Evolutionary conservation across 2,888 invertebrate genomes (phyloP), one percentile per base, ranked within the genome.

Genomic region (Oscheius sp.): DNA sequence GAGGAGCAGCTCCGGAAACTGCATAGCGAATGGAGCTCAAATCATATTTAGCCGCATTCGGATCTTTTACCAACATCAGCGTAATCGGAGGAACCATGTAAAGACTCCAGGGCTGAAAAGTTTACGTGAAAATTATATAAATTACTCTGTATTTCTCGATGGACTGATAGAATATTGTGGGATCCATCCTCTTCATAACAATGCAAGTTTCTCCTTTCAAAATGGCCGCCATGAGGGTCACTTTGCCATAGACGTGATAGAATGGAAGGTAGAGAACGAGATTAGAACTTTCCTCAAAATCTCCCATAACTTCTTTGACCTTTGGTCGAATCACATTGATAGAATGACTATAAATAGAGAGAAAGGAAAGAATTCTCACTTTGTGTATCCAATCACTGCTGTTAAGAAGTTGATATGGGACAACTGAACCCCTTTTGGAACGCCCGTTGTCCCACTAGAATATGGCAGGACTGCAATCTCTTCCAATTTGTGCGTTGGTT

Each of bases 51-150:
- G 91, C 89, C 1, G 93, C 91, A 55, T 90, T 88, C 0, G 91
- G 90, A 86, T 91, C 89, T 66, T 91, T 90, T 0, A 90, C 90
- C 88, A 93, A 89, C 78, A 92, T 91, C 27, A 93, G 90, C 85
- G 93, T 90, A 65, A 92, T 89, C 17, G 94, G 93, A 4, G 94
- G 94, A 10, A 93, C 94, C 2, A 92, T 86, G 78, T 92, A 91
- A 2, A 93, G 87, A 45, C 91, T 78, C 17, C 90, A 90, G 3
- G 92, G 90, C 90, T 92, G 88, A 29, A 58, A 58, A 8, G 15
- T 20, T 3, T 23, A 33, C 1, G n/a, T 31, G 17, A 17, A 37
- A 37, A 4, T 34, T 1, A n/a, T 15, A 31, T 17, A 48, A 42
- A 3, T 23, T 48, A 55, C 55, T 20, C 45, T 61, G 45, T 64